Conservation (phyloP, 2,113 vertebrate species). For the Ictalurus punctatus region DNA sequence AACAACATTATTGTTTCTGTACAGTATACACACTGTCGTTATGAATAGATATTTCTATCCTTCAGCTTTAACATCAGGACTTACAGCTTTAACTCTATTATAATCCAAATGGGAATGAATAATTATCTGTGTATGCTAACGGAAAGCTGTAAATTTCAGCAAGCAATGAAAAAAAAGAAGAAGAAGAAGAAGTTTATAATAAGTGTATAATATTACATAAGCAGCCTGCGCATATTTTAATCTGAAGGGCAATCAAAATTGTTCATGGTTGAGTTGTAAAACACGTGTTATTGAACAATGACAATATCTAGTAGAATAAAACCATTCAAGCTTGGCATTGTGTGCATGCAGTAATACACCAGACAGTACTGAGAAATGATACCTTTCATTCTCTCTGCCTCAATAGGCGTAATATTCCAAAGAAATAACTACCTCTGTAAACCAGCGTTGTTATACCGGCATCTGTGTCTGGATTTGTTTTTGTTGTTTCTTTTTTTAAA, state of each 20-base stretch:
- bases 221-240: constrained; percentile 55
- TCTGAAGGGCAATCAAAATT: constrained; percentile 58
- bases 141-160: constrained; percentile 28
- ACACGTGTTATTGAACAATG: constrained; percentile 59
- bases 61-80: neutral
- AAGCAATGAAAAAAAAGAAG: constrained; percentile 1
- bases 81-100: neutral
- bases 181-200: neutral
- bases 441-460: constrained; percentile 14
- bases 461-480: neutral
- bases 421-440: constrained; percentile 36
- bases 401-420: constrained; percentile 39
- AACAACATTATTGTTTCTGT: neutral
- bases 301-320: constrained; percentile 58
- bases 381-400: constrained; percentile 54
- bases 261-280: constrained; percentile 60
- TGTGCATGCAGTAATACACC: constrained; percentile 48
- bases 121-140: constrained; percentile 26
- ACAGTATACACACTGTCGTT: constrained; percentile 28
- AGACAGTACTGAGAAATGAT: constrained; percentile 55
- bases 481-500: neutral
- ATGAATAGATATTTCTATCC: constrained; percentile 50
- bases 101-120: neutral
- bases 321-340: constrained; percentile 53
- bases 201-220: constrained; percentile 47